A percentile compares a stretch with the other conserved stretches of the same genome.
These are phyloP conservation scores for Luffia ferchaultella DNA, from an alignment of 2,888 invertebrate species.

Conservation along the genomic window DNA sequence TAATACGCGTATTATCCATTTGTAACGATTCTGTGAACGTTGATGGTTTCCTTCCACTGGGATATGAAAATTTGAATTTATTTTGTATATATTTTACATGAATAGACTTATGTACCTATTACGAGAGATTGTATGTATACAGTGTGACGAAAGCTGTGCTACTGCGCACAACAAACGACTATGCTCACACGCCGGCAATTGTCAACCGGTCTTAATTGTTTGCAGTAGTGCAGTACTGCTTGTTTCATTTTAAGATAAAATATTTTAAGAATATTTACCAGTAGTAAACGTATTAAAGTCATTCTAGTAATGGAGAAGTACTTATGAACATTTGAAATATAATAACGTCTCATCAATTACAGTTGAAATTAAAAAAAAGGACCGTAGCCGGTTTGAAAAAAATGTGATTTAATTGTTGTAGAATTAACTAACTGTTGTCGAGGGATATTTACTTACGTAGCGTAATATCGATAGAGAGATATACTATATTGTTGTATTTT, in stretches of 20 bases:
- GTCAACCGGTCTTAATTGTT: no score
- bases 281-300: conserved; percentile 27
- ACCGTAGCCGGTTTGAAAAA: conserved; percentile 41
- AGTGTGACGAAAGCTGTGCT: no score
- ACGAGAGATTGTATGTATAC: not conserved
- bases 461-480: conserved; percentile 55
- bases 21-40: not conserved
- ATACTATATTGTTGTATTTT: conserved; percentile 58
- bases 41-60: not conserved
- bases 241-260: conserved; percentile 18
- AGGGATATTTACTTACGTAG: conserved; percentile 46
- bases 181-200: not conserved
- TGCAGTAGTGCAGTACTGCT: not conserved
- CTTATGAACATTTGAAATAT: conserved; percentile 36
- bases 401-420: conserved; percentile 64
- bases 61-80: not conserved
- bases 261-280: conserved; percentile 62
- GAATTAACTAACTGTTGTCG: conserved; percentile 45
- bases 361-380: conserved; percentile 24
- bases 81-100: not conserved
- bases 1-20: not conserved
- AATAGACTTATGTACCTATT: not conserved
- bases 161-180: not conserved
- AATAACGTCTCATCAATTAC: conserved; percentile 30
- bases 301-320: conserved; percentile 47